Evolutionary conservation across 2,888 invertebrate species (phyloP), one percentile per base, ranked within the genome.

Genomic region (Brachynemurus nebulosus): DNA sequence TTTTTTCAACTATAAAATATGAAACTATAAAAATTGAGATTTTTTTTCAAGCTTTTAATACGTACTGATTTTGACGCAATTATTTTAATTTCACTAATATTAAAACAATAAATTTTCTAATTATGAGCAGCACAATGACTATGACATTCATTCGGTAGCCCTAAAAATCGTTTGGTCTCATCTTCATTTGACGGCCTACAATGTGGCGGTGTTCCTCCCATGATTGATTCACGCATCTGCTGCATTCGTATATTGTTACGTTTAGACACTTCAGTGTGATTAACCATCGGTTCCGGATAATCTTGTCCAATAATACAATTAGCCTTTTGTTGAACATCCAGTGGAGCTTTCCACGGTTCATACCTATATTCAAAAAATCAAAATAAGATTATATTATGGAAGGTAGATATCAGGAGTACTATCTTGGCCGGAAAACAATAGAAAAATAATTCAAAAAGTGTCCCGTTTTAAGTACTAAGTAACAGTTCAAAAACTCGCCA

Each of bases 281-380:
- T 71, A 21, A 81, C 73, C 1, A 82, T 67, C 1, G 78, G 76
- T 21, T 67, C 67, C 0, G 82, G 82, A 65, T 83, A 83, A 50
- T 82, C 71, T 42, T 68, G 66, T 1, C 83, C 82, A 52, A 78
- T 68, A 40, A 82, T 58, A 57, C 82, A 82, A 9, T 69, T 66
- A 5, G 70, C 72, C 11, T 69, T 65, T 58, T 75, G 68, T 57
- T 83, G 83, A 2, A 78, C 63, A 0, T 72, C 69, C 1, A 70
- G 53, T 0, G 81, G 75, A 41, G 81, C 77, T 42, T 70, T 74
- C 82, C 82, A 83, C 1, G 83, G 82, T 56, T 80, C 79, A 57
- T 78, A 80, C 3, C 75, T 75, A 48, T 14, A 25, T 25, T 11
- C 8, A 25, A 25, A 25, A 25, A 25, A 25, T 9, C 8, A 25